phyloP scores from a whole-genome alignment of 2,888 invertebrate genomes.

The Harpalus rubripes region DNA sequence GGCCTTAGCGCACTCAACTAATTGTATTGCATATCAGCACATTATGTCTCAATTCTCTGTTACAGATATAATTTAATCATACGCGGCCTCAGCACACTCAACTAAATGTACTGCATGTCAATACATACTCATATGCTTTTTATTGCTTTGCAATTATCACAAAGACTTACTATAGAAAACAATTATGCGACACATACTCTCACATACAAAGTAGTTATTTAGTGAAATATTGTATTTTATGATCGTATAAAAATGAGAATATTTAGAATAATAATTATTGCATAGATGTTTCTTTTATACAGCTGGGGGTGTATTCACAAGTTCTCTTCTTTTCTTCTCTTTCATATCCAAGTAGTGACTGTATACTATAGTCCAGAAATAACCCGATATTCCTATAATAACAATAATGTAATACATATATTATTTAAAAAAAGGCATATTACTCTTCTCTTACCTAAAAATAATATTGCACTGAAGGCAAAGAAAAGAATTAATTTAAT shows the following conservation, averaged over 20 bases:
- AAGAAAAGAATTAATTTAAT: background rate
- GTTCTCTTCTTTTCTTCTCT: conserved; percentile 20
- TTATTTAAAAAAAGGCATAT: background rate
- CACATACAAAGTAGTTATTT: background rate
- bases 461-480: background rate
- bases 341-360: conserved; percentile 5
- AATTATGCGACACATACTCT: too few species aligned
- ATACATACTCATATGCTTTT: too few species aligned
- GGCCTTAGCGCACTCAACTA: too few species aligned
- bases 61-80: too few species aligned
- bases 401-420: background rate
- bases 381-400: conserved; percentile 4
- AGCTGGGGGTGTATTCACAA: conserved; percentile 1
- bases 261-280: too few species aligned
- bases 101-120: too few species aligned
- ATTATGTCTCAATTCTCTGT: too few species aligned
- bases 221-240: background rate
- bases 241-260: background rate
- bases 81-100: too few species aligned
- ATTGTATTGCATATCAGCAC: too few species aligned
- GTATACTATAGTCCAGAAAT: conserved; percentile 32
- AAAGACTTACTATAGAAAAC: too few species aligned
- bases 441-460: background rate
- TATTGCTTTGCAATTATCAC: too few species aligned
- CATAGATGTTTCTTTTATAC: background rate